These are phyloP conservation scores for Brachyalestes nurse DNA, from an alignment of 2,797 vertebrate genomes.

Conservation along the genomic window DNA sequence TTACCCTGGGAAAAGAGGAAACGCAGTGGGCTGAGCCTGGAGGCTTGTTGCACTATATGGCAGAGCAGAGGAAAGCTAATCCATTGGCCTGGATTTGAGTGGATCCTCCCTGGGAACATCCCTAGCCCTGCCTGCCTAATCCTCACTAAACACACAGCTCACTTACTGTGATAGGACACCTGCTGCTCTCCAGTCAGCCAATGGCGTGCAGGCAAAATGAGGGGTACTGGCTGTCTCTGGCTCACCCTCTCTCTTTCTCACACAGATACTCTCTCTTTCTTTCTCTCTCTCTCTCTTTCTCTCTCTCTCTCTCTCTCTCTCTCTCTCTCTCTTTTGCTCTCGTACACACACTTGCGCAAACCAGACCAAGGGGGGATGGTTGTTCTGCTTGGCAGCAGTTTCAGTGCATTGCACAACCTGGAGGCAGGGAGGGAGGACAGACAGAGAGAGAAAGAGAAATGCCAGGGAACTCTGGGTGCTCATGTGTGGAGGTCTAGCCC, in stretches of 20 bases:
- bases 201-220: slow-evolving; percentile 36
- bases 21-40: slow-evolving; percentile 27
- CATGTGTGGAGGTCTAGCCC: slow-evolving; percentile 34
- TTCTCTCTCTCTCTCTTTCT: slow-evolving; percentile 26
- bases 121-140: slow-evolving; percentile 55
- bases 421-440: slow-evolving; percentile 2
- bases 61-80: slow-evolving; percentile 52
- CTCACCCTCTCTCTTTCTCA: not conserved
- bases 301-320: slow-evolving; percentile 18
- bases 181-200: slow-evolving; percentile 58
- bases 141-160: slow-evolving; percentile 56
- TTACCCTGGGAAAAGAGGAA: slow-evolving; percentile 38
- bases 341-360: slow-evolving; percentile 16
- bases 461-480: not conserved
- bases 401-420: slow-evolving; percentile 15
- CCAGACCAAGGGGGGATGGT: slow-evolving; percentile 20
- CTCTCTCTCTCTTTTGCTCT: slow-evolving; percentile 17
- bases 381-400: slow-evolving; percentile 34
- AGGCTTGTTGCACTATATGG: slow-evolving; percentile 33
- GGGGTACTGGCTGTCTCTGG: slow-evolving; percentile 40
- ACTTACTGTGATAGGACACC: slow-evolving; percentile 59
- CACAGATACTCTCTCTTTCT: slow-evolving; percentile 7
- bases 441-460: slow-evolving; percentile 10
- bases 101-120: slow-evolving; percentile 63
- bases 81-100: slow-evolving; percentile 56